Evolutionary conservation across 2,888 invertebrate genomes (phyloP).

Genomic region (Dicycla oo): DNA sequence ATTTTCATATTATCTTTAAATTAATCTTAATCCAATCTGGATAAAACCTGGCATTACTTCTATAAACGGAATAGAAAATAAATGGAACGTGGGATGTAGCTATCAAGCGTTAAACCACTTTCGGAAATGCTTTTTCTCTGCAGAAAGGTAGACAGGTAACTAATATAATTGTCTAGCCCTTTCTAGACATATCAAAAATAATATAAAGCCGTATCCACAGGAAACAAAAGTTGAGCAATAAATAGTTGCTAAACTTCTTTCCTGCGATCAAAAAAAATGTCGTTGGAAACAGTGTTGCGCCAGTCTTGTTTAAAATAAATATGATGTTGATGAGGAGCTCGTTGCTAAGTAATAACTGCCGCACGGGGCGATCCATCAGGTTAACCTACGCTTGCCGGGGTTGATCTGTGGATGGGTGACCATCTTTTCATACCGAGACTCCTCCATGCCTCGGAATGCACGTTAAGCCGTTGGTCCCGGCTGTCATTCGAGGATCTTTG

Average conservation of each 20-base stretch:
- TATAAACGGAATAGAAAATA: constrained; percentile 17
- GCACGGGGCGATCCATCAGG: too few relatives aligned
- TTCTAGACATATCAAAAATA: constrained; percentile 41
- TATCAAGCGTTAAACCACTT: constrained; percentile 35
- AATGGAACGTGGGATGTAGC: constrained; percentile 33
- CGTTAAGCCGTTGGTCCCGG: too few relatives aligned
- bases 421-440: too few relatives aligned
- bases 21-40: constrained; percentile 32
- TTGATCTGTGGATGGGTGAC: too few relatives aligned
- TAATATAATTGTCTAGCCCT: constrained; percentile 29
- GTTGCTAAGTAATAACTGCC: too few relatives aligned
- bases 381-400: too few relatives aligned
- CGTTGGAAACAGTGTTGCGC: background rate
- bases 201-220: constrained; percentile 3
- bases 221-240: background rate
- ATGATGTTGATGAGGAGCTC: too few relatives aligned
- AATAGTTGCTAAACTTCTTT: background rate
- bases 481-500: too few relatives aligned
- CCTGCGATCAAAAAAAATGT: background rate
- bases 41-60: constrained; percentile 25
- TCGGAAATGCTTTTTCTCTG: constrained; percentile 49
- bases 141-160: constrained; percentile 38
- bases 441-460: too few relatives aligned
- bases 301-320: background rate
- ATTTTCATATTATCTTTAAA: constrained; percentile 31